A percentile compares a stretch with the other conserved stretches of the same genome.
These are phyloP conservation scores for Agrypnus murinus DNA, from an alignment of 2,888 invertebrate genomes.

Conservation along the genomic window DNA sequence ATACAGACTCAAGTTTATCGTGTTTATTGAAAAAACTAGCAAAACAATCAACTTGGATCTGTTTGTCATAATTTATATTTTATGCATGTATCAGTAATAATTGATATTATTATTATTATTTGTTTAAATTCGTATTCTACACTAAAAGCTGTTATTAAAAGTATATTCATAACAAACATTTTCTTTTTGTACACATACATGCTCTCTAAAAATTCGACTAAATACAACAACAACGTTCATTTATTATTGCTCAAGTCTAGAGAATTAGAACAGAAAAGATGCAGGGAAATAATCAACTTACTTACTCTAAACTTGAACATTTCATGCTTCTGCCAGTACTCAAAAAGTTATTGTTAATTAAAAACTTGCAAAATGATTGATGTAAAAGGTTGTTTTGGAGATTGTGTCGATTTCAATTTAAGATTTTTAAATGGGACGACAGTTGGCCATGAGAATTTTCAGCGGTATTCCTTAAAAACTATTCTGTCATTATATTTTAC, in stretches of 20 bases:
- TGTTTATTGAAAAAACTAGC: background rate
- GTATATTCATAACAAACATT: background rate
- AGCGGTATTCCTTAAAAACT: too few relatives aligned
- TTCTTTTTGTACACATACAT: slow-evolving; percentile 39
- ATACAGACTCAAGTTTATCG: background rate
- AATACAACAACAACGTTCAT: slow-evolving; percentile 16
- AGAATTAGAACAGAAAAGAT: slow-evolving; percentile 14
- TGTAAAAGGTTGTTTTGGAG: too few relatives aligned
- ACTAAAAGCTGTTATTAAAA: background rate
- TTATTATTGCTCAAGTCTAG: slow-evolving; percentile 39
- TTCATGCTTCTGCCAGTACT: slow-evolving; percentile 47
- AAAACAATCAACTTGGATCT: background rate
- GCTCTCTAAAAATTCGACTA: slow-evolving; percentile 35
- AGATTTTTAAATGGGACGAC: too few relatives aligned
- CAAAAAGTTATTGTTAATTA: slow-evolving; percentile 36
- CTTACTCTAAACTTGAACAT: slow-evolving; percentile 41
- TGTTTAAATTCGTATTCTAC: too few relatives aligned
- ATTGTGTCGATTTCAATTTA: too few relatives aligned
- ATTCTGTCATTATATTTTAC: too few relatives aligned
- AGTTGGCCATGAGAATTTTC: too few relatives aligned
- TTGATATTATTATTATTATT: background rate
- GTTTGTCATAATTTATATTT: slow-evolving; percentile 18
- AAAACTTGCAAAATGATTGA: slow-evolving; percentile 34
- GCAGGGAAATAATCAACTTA: too few relatives aligned
- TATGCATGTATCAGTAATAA: slow-evolving; percentile 34